phyloP scores from a whole-genome alignment of 1,140 invertebrate genomes.

The Magallana angulata region DNA sequence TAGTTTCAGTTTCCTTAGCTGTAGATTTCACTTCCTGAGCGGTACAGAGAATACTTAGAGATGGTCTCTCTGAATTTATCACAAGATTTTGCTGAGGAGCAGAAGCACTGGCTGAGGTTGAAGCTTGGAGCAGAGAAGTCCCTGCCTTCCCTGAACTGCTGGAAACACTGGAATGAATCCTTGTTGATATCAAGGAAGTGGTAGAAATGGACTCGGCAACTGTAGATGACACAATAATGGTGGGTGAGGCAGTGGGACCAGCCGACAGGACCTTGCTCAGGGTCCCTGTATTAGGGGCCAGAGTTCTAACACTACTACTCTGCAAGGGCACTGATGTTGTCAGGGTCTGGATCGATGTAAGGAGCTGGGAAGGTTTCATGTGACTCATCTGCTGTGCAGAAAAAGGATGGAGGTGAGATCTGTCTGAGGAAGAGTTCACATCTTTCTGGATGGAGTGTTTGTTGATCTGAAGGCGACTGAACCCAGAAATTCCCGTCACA shows the following conservation, averaged over 20 bases:
- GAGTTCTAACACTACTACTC: background rate
- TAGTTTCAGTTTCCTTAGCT: background rate
- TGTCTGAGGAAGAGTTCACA: background rate
- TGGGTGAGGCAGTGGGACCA: background rate
- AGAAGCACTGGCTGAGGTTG: background rate
- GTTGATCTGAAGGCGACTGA: slow-evolving; percentile 57
- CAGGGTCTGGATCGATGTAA: background rate
- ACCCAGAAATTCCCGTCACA: slow-evolving; percentile 52
- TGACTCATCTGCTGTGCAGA: background rate
- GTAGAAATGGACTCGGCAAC: background rate
- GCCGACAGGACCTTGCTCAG: background rate
- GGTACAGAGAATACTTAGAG: background rate
- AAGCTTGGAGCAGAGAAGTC: slow-evolving; percentile 5
- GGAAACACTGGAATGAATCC: background rate
- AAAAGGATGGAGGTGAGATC: slow-evolving; percentile 12
- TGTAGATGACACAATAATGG: background rate
- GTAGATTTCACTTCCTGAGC: background rate
- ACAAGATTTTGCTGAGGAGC: background rate
- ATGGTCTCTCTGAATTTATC: background rate
- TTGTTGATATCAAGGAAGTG: background rate
- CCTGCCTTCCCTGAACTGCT: background rate
- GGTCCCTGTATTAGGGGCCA: background rate
- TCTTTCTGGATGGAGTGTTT: background rate
- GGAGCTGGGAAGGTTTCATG: slow-evolving; percentile 2
- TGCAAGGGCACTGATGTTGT: background rate